Conservation (phyloP, 1,140 invertebrate species). For the Coelopa frigida region DNA sequence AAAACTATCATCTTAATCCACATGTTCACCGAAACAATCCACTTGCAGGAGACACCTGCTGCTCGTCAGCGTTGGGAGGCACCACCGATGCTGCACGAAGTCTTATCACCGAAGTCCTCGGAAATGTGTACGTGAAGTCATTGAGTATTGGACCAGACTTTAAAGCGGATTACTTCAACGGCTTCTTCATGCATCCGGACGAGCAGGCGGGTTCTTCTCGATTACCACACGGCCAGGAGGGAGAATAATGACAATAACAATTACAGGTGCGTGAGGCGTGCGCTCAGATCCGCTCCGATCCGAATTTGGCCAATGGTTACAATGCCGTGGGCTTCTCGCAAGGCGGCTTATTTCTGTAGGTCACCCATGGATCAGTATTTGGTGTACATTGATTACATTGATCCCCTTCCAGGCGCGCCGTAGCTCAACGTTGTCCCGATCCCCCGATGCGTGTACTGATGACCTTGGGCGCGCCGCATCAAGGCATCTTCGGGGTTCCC, state of each 20-base stretch:
- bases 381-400: slow-evolving; percentile 2
- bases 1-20: no score
- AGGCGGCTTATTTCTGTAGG: slow-evolving; percentile 93
- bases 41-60: slow-evolving; percentile 84
- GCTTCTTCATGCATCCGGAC: slow-evolving; percentile 73
- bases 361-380: slow-evolving; percentile 18
- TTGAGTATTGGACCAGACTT: slow-evolving; percentile 70
- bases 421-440: slow-evolving; percentile 84
- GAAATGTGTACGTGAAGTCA: slow-evolving; percentile 79
- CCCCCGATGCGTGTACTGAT: slow-evolving; percentile 83
- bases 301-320: slow-evolving; percentile 72
- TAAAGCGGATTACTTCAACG: slow-evolving; percentile 75
- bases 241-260: no score
- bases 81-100: slow-evolving; percentile 69
- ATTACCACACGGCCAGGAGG: no score
- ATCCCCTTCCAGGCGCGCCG: slow-evolving; percentile 62
- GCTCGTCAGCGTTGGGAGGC: slow-evolving; percentile 81
- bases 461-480: slow-evolving; percentile 93
- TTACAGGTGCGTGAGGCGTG: slow-evolving; percentile 75
- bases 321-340: slow-evolving; percentile 97
- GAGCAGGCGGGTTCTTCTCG: slow-evolving; percentile 60
- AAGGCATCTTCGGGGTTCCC: slow-evolving; percentile 84
- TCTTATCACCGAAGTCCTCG: slow-evolving; percentile 59
- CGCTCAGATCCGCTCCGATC: slow-evolving; percentile 61
- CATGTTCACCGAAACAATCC: slow-evolving; percentile 16